phyloP scores from a whole-genome alignment of 2,113 vertebrate genomes.

The Pogonocichla stellata region DNA sequence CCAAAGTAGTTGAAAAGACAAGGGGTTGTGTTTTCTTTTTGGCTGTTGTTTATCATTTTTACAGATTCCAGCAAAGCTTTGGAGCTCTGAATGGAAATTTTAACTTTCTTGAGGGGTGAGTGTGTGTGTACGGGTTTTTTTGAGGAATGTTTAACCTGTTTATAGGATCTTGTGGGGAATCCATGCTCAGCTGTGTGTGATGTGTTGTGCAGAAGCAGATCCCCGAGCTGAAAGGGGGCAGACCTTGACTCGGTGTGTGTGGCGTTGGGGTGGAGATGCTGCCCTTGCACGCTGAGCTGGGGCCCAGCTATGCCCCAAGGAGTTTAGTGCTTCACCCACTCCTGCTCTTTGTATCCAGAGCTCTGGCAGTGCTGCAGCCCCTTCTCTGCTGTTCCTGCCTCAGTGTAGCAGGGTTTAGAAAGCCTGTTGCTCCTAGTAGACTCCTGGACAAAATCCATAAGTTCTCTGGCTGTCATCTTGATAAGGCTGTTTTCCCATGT shows the following conservation, averaged over 20 bases:
- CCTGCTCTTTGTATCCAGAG: neutral
- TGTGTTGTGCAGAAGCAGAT: neutral
- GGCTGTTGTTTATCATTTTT: conserved; percentile 45
- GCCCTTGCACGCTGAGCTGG: neutral
- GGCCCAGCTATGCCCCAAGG: neutral
- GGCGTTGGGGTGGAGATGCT: neutral
- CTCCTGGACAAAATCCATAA: conserved; percentile 32
- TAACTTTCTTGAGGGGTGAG: neutral
- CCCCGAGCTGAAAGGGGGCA: neutral
- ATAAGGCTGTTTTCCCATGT: conserved; percentile 42
- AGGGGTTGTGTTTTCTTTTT: conserved; percentile 59
- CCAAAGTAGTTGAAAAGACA: conserved; percentile 55
- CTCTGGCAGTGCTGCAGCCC: neutral
- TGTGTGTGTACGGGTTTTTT: neutral
- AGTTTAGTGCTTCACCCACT: neutral
- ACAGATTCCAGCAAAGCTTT: conserved; percentile 11
- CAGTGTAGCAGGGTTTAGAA: neutral
- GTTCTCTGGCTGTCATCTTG: conserved; percentile 49
- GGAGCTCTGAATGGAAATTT: neutral
- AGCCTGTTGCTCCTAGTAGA: neutral
- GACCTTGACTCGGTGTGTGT: neutral
- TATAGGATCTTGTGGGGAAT: neutral
- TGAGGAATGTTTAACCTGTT: neutral
- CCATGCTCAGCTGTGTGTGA: fast-evolving
- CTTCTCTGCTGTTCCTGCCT: neutral